Evolutionary conservation across 2,797 vertebrate genomes (phyloP), one percentile per base, ranked within the genome.

Genomic region (Arnoldichthys spilopterus): DNA sequence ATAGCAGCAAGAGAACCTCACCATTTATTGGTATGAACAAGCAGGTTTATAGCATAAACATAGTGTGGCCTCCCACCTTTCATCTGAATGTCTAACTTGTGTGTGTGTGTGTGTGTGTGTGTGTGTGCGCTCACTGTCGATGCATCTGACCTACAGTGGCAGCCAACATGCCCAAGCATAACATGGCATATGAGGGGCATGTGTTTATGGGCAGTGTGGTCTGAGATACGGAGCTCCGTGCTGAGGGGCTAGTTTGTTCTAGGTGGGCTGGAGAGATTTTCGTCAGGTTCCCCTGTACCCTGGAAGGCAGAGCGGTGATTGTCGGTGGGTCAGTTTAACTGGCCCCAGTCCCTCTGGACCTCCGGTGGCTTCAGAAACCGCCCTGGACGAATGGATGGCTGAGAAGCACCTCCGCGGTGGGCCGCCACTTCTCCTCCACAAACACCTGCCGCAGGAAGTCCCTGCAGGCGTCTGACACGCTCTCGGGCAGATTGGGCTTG

Each of bases 401-500:
- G 83, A 98, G 95, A 78, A 98, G 90, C 53, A 90, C 90, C 70
- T 97, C 96, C 0, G 96, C 96, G 0, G 96, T 96, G 47, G 96
- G 96, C 56, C 96, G 90, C 87, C 94, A 93, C 87, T 97, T 97
- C 90, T 97, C 96, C 88, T 97, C 96, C 83, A 97, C 94, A 6
- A 98, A 96, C 86, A 97, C 96, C 90, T 94, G 93, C 74, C 94
- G 93, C 86, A 97, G 92, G 88, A 96, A 96, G 89, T 95, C 96
- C 86, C 95, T 92, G 92, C 95, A 94, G 2, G 86, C 88, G 63
- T 93, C 95, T 0, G 96, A 96, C 84, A 96, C 96, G 0, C 90
- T 51, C 0, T 96, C 94, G 0, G 96, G 96, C 62, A 98, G 94
- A 34, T 88, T 85, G 22, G 96, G 96, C 87, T 96, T 97, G 20